Evolutionary conservation across 2,888 invertebrate genomes (phyloP).

Genomic region (Tipula vernalis): DNA sequence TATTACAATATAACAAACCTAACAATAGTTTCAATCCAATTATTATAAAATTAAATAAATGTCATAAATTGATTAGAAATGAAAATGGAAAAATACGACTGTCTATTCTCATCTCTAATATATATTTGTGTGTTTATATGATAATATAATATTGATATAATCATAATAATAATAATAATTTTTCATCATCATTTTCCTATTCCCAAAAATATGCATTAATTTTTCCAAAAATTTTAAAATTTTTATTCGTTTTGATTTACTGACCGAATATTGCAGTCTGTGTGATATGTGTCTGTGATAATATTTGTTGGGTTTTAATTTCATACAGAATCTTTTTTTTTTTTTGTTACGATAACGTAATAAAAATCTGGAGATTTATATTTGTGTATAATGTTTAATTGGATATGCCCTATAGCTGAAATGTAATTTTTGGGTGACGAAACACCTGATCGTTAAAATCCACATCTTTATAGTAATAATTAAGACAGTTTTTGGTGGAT

Average conservation of each 20-base stretch:
- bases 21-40: not conserved
- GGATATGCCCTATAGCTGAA: not conserved
- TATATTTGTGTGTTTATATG: not conserved
- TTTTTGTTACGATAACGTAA: not conserved
- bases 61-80: constrained; percentile 4
- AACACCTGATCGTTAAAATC: not conserved
- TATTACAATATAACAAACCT: not conserved
- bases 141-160: not conserved
- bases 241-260: not conserved
- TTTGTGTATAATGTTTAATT: not conserved
- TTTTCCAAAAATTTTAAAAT: not conserved
- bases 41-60: constrained; percentile 4
- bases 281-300: not conserved
- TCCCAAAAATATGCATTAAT: not conserved
- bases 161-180: not conserved
- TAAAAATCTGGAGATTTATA: not conserved
- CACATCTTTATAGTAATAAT: not conserved
- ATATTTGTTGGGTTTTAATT: not conserved
- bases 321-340: not conserved
- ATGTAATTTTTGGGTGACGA: not conserved
- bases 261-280: not conserved
- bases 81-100: not conserved
- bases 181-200: not conserved
- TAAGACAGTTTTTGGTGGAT: not conserved
- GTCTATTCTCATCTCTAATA: not conserved